These are phyloP conservation scores for Spodoptera littoralis DNA, from an alignment of 2,888 invertebrate genomes.

Conservation along the genomic window DNA sequence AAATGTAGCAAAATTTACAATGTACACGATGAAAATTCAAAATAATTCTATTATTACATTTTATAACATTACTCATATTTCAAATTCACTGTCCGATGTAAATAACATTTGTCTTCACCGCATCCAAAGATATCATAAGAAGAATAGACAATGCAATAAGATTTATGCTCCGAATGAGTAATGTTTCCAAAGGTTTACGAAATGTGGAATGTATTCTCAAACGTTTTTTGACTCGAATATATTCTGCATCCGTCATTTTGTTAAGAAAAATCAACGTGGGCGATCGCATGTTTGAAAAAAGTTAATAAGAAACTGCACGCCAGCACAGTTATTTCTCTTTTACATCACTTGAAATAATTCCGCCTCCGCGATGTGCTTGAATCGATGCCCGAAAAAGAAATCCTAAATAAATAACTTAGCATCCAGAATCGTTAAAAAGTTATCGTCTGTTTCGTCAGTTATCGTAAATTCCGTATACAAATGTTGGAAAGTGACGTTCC, in stretches of 20 bases:
- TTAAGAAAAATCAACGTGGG: conserved; percentile 44
- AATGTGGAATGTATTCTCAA: conserved; percentile 11
- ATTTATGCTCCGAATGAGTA: conserved; percentile 30
- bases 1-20: conserved; percentile 9
- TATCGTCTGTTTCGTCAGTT: conserved; percentile 28
- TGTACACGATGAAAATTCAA: conserved; percentile 5
- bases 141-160: conserved; percentile 5
- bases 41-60: conserved; percentile 1
- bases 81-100: conserved; percentile 20
- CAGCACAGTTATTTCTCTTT: conserved; percentile 27
- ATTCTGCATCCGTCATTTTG: conserved; percentile 19
- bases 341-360: conserved; percentile 29
- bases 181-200: conserved; percentile 10
- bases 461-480: conserved; percentile 41
- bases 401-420: conserved; percentile 48
- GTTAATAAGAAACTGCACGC: conserved; percentile 48
- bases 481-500: conserved; percentile 27
- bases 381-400: conserved; percentile 35
- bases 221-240: conserved; percentile 3
- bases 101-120: conserved; percentile 30
- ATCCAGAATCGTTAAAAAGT: conserved; percentile 34
- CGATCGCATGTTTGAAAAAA: conserved; percentile 37
- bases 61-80: conserved; percentile 11
- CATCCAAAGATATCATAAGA: conserved; percentile 16
- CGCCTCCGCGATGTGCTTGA: conserved; percentile 11